Conservation (phyloP, 53 echinoderm and acorn worm species). For the Antedon mediterranea region DNA sequence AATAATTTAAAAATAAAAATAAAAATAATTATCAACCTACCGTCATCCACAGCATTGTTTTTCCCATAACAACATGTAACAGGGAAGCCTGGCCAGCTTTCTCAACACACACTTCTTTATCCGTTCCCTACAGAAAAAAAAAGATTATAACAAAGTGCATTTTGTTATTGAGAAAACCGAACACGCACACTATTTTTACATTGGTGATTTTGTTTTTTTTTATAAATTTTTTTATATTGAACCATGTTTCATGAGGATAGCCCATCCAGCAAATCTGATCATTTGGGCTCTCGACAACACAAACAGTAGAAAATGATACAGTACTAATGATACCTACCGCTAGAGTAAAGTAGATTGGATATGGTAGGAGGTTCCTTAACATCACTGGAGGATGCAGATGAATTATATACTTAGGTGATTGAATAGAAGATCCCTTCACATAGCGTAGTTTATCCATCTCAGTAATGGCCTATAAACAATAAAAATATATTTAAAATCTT, state of each 20-base stretch:
- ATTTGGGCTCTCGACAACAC: no score
- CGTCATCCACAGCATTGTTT: constrained; percentile 85
- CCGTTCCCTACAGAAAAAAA: constrained; percentile 39
- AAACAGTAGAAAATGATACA: no score
- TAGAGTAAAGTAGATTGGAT: constrained; percentile 64
- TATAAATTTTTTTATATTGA: no score
- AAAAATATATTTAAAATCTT: background rate
- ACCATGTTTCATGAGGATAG: no score
- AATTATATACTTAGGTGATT: constrained; percentile 79
- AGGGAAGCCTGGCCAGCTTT: constrained; percentile 44
- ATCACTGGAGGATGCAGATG: constrained; percentile 77
- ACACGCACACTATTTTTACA: no score
- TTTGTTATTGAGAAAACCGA: background rate
- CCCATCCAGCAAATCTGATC: no score
- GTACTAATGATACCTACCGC: constrained; percentile 22
- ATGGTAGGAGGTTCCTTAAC: constrained; percentile 67
- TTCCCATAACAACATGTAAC: constrained; percentile 78
- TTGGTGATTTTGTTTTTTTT: no score
- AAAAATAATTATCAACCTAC: constrained; percentile 37
- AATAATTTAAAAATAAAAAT: no score
- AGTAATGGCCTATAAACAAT: constrained; percentile 26
- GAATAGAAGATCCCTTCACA: constrained; percentile 70
- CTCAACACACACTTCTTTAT: constrained; percentile 49
- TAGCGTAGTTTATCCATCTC: constrained; percentile 42
- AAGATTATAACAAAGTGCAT: background rate